A percentile compares a stretch with the other conserved stretches of the same genome.
These are phyloP conservation scores for Dufourea novaeangliae DNA, from an alignment of 1,140 invertebrate species.

Conservation along the genomic window DNA sequence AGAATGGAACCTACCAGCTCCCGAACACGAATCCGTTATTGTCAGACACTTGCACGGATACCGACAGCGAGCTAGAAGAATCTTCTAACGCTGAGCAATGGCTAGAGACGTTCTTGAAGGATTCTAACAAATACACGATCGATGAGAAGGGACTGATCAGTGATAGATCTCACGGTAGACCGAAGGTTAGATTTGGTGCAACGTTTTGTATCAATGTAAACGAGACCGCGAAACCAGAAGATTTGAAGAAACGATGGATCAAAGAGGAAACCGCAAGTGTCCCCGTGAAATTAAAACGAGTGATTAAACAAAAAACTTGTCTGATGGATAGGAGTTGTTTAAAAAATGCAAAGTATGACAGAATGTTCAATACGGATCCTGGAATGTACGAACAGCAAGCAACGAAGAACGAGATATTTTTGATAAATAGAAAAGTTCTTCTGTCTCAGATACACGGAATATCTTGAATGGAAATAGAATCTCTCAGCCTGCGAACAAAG, in stretches of 20 bases:
- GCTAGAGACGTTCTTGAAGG: slow-evolving; percentile 51
- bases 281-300: background rate
- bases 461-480: background rate
- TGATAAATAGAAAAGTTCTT: background rate
- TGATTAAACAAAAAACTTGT: too few species aligned
- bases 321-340: too few species aligned
- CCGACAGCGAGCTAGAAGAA: slow-evolving; percentile 54
- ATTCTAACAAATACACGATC: background rate
- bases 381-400: background rate
- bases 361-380: background rate
- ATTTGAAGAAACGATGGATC: background rate
- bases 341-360: background rate
- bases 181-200: background rate
- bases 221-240: background rate
- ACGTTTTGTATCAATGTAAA: background rate
- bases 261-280: background rate
- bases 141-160: background rate
- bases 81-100: slow-evolving; percentile 38
- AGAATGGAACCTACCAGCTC: background rate
- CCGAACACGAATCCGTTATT: background rate
- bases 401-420: background rate
- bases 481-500: background rate
- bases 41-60: slow-evolving; percentile 50
- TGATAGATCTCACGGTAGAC: background rate
- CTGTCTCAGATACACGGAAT: background rate